Percentiles rank a stretch among this genome's conserved stretches.
Conservation (phyloP, 2,797 vertebrate genomes). For the Catostomus latipinnis region DNA sequence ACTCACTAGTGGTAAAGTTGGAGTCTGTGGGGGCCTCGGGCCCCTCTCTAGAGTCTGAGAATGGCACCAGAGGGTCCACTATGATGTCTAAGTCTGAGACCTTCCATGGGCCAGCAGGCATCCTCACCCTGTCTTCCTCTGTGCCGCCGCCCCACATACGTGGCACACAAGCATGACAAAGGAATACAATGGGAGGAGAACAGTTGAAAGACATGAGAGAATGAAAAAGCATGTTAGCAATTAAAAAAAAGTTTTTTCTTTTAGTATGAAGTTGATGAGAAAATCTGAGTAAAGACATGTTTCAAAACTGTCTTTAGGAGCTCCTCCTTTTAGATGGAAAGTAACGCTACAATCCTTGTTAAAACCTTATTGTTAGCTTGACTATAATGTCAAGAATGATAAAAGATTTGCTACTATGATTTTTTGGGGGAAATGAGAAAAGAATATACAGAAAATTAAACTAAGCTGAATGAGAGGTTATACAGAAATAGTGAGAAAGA, state of each 20-base stretch:
- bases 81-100: constrained; percentile 92
- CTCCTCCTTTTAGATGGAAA: constrained; percentile 9
- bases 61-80: constrained; percentile 80
- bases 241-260: constrained; percentile 12
- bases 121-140: constrained; percentile 87
- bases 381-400: constrained; percentile 11
- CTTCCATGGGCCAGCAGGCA: constrained; percentile 86
- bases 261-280: constrained; percentile 38
- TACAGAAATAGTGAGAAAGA: constrained; percentile 18
- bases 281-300: constrained; percentile 11
- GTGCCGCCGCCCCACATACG: constrained; percentile 48
- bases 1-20: constrained; percentile 86
- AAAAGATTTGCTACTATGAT: constrained; percentile 4
- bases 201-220: constrained; percentile 73
- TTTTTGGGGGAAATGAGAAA: constrained; percentile 17
- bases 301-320: not conserved
- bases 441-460: constrained; percentile 3
- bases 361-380: not conserved
- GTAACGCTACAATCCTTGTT: not conserved
- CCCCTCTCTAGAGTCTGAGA: constrained; percentile 78
- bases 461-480: constrained; percentile 27
- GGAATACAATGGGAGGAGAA: constrained; percentile 54
- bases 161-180: constrained; percentile 64
- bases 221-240: constrained; percentile 75
- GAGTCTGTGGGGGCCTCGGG: constrained; percentile 76